Base-by-base conservation (phyloP, 1,140 invertebrate genomes). In the Drosophila takahashii region DNA sequence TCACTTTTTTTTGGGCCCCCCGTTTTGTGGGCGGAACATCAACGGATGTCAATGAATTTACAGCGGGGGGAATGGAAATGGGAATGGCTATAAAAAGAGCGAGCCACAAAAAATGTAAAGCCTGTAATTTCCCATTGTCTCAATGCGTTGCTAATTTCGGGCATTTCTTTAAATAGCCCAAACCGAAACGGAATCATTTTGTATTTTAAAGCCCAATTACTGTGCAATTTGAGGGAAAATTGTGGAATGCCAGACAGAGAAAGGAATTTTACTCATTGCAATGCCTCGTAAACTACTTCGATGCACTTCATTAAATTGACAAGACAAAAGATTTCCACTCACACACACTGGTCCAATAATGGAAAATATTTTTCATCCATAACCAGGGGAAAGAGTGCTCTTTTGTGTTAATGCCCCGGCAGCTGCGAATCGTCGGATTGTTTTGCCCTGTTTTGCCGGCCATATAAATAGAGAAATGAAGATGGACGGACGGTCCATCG, bases 11-110 rank as follows among this genome's bases (percentile, higher is more conserved):
- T 15, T 32, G 1, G 0, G 8, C 7, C 6, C 3, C n/a, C 3
- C 8, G 3, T 15, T 8, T 47, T 11, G 59, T 54, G 29, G 47
- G 64, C 57, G 60, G 36, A 13, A 58, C 26, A 10, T 48, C 36
- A 52, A 57, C 50, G 57, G 45, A 45, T 59, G 36, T 65, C 67
- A 61, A 66, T 66, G 58, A 69, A 86, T 79, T 90, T 66, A 51
- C 86, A 90, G 47, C 6, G 29, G 34, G 36, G 10, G 13, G 11
- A 36, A 10, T 1, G 34, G 34, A 3, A 11, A 11, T 36, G 34
- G 16, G 70, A 72, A 79, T 61, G 53, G 42, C 57, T 61, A 61
- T 64, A 53, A 73, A 54, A 77, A 56, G 51, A 32, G 36, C 34
- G 8, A 2, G 4, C 22, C 0, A 11, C 26, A 61, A 36, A 44